Percentiles rank a stretch among this genome's conserved stretches.
Conservation (phyloP, 2,113 vertebrate genomes). For the Capreolus pygargus region DNA sequence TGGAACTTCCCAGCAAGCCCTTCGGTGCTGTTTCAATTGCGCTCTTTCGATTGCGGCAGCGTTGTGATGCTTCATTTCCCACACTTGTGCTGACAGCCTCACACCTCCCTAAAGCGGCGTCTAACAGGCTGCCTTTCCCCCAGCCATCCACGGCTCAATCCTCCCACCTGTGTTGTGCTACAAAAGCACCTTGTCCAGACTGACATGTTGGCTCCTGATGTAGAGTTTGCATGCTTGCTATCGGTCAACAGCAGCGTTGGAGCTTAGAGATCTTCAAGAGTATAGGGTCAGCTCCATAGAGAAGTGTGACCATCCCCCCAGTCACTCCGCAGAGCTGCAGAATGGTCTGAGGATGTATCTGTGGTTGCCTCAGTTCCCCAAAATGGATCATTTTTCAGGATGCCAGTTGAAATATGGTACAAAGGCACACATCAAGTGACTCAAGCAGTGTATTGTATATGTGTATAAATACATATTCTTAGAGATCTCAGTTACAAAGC, state of each 20-base stretch:
- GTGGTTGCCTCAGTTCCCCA: not conserved
- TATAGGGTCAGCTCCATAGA: not conserved
- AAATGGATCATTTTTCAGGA: not conserved
- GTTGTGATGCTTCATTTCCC: not conserved
- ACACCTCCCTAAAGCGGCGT: accelerated
- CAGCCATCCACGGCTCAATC: not conserved
- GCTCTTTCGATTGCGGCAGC: not conserved
- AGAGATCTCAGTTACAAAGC: not conserved
- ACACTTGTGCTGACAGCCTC: not conserved
- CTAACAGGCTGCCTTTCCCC: not conserved
- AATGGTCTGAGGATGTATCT: not conserved
- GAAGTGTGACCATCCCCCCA: not conserved
- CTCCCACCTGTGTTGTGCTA: accelerated
- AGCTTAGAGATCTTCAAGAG: not conserved
- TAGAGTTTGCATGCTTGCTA: not conserved
- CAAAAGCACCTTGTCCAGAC: not conserved
- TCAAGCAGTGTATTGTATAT: not conserved
- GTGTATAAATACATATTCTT: not conserved
- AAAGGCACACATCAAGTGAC: not conserved
- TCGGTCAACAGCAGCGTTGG: not conserved
- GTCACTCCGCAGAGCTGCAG: not conserved
- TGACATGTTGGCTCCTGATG: not conserved
- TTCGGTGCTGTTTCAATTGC: not conserved
- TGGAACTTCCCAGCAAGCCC: not conserved
- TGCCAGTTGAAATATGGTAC: not conserved